Evolutionary conservation across 2,888 invertebrate genomes (phyloP).

Genomic region (Nomada ferruginata): DNA sequence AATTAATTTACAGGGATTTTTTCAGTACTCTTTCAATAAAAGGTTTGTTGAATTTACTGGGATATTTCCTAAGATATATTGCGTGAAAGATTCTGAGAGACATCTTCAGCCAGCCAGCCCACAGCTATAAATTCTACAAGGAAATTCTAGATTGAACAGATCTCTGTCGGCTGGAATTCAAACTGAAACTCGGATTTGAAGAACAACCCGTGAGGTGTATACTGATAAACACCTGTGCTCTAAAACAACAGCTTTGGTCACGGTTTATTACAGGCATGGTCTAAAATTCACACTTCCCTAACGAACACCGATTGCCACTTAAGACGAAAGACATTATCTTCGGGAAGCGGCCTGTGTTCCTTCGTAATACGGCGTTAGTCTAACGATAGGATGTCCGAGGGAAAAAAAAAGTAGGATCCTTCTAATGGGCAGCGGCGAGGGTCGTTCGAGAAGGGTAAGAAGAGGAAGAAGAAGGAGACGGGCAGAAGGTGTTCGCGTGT

Average conservation of each 20-base stretch:
- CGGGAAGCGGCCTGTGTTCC: conserved; percentile 39
- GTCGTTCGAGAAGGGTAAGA: conserved; percentile 22
- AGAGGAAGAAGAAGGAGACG: conserved; percentile 33
- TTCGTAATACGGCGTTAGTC: conserved; percentile 37
- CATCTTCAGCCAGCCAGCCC: neutral
- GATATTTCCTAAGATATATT: neutral
- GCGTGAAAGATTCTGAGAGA: too few relatives aligned
- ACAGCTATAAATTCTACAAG: neutral
- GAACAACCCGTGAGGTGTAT: neutral
- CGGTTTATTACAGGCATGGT: conserved; percentile 35
- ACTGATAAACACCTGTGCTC: conserved; percentile 22
- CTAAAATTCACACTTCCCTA: conserved; percentile 64
- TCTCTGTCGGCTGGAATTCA: neutral
- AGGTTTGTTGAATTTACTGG: too few relatives aligned
- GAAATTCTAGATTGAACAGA: neutral
- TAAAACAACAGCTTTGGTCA: neutral
- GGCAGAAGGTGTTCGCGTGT: conserved; percentile 31
- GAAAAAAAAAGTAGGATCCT: conserved; percentile 52
- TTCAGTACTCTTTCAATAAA: too few relatives aligned
- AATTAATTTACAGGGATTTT: neutral
- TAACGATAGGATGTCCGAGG: conserved; percentile 1
- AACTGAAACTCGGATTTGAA: neutral
- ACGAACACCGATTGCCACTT: conserved; percentile 63
- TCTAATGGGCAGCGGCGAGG: conserved; percentile 57
- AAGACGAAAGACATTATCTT: conserved; percentile 55